Percentiles rank a stretch among this genome's conserved stretches.
phyloP scores from a whole-genome alignment of 2,888 invertebrate genomes.

The Temnothorax unifasciatus region DNA sequence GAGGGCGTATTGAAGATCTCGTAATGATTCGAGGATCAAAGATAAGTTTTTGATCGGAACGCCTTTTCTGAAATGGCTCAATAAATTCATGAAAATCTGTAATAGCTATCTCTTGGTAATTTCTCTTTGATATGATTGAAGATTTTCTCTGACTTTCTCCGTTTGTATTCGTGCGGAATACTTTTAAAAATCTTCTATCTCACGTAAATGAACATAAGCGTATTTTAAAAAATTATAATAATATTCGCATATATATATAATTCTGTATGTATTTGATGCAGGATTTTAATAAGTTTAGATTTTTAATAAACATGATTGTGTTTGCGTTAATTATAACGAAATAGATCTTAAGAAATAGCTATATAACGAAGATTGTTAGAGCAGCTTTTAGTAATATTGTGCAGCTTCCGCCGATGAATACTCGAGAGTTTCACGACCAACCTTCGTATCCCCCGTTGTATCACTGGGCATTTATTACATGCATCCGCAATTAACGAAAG shows the following conservation, averaged over 20 bases:
- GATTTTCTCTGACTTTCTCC: not conserved
- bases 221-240: not conserved
- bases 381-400: constrained; percentile 14
- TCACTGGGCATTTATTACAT: constrained; percentile 77
- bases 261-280: not conserved
- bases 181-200: not conserved
- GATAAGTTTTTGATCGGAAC: not conserved
- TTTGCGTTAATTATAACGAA: not conserved
- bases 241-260: not conserved
- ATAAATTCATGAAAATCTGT: constrained; percentile 23
- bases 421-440: constrained; percentile 38
- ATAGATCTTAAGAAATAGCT: not conserved
- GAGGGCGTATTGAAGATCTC: constrained; percentile 11
- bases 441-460: constrained; percentile 58
- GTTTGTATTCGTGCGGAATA: not conserved
- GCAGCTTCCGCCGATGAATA: constrained; percentile 53
- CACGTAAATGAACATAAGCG: not conserved
- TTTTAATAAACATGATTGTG: not conserved
- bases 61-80: not conserved
- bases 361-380: not conserved
- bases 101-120: not conserved
- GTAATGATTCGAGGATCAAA: constrained; percentile 24
- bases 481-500: constrained; percentile 70
- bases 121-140: not conserved
- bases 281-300: not conserved